Base-by-base conservation (phyloP, 2,113 vertebrate genomes). In the Psammodynastes pulverulentus region DNA sequence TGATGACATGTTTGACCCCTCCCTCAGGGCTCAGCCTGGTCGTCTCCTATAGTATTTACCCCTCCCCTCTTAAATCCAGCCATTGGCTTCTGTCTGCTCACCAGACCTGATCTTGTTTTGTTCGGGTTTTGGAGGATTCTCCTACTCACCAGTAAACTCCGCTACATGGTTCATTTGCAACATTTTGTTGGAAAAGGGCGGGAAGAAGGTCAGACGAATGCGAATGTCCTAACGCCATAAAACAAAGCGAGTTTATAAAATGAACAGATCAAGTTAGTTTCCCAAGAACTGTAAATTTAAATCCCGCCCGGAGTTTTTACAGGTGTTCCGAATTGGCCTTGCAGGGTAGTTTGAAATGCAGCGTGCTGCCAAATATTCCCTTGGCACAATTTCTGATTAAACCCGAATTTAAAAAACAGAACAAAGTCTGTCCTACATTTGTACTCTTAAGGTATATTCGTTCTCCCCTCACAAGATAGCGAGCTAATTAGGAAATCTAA, bases 361-460 rank as follows among this genome's bases (percentile, higher is more conserved):
- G 93, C 87, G 87, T 87, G 19, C 85, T 94, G 89, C 91, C 92
- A 91, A 51, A 92, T 92, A 48, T 87, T 88, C 89, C 2, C 1
- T 1, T 93, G 93, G 93, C 89, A 92, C 8, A n/a, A 62, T 58
- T 91, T 94, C 92, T 91, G 86, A 88, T 93, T 93, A 85, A 84
- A 88, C 72, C 43, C n/a, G n/a, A 29, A 88, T 17, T 46, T 67
- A n/a, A 56, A 85, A 91, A 85, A 90, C 93, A 53, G 85, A 93
- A 19, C 90, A 84, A 67, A 93, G 17, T 56, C 91, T 0, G 89
- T 93, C 91, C 52, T 89, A 39, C 54, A 72, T 95, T 93, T 62
- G 49, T 95, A 92, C 91, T 94, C 85, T 93, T 67, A 93, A 93
- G 67, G 85, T 86, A 94, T 45, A 62, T 90, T 87, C 52, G 51